phyloP scores from a whole-genome alignment of 64 coral and sea anemone species.

The Pachyseris speciosa region DNA sequence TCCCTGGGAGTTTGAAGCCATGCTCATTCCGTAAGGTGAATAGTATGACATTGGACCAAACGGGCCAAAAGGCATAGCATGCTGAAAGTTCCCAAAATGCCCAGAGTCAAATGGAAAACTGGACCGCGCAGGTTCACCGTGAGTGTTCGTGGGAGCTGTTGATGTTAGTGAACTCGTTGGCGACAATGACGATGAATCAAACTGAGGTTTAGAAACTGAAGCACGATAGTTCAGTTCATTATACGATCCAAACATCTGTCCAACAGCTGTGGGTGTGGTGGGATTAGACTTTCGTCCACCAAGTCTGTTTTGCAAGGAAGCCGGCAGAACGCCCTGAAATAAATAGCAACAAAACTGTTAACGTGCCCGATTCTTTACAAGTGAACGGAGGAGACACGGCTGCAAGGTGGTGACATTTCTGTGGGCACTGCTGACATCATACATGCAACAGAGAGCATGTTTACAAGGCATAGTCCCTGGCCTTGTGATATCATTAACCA shows the following conservation, averaged over 20 bases:
- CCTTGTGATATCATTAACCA: no score
- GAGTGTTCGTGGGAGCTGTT: not conserved
- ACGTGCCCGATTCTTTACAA: not conserved
- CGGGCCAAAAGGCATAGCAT: conserved; percentile 50
- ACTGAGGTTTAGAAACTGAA: conserved; percentile 17
- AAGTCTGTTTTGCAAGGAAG: conserved; percentile 50
- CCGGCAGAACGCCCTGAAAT: conserved; percentile 62
- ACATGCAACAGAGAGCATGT: no score
- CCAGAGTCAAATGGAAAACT: conserved; percentile 16
- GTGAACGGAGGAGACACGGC: not conserved
- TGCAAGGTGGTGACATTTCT: no score
- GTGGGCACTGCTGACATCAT: no score
- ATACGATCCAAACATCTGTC: conserved; percentile 26
- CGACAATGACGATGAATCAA: conserved; percentile 27
- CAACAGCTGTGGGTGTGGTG: conserved; percentile 79
- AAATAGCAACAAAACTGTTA: not conserved
- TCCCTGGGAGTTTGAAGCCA: conserved; percentile 9
- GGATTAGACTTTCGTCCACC: conserved; percentile 70
- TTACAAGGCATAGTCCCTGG: no score
- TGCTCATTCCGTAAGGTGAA: conserved; percentile 25
- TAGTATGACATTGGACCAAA: conserved; percentile 56
- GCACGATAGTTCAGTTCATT: conserved; percentile 32
- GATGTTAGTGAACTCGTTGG: conserved; percentile 32
- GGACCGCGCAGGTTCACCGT: conserved; percentile 22
- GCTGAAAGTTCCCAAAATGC: conserved; percentile 28